Conservation (phyloP, 2,888 invertebrate species). For the Baronia brevicornis region DNA sequence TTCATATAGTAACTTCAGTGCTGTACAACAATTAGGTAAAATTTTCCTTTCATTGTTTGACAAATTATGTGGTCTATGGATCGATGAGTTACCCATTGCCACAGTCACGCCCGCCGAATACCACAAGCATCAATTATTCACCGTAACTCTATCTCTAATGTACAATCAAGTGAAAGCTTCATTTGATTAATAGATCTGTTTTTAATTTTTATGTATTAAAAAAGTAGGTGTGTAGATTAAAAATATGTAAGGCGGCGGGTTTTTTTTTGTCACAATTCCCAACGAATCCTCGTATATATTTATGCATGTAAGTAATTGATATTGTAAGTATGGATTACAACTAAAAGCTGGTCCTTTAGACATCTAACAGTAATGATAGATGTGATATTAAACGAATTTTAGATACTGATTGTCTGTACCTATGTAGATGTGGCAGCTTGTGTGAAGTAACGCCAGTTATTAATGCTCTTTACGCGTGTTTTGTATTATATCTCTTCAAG, state of each 20-base stretch:
- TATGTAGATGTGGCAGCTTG: constrained; percentile 59
- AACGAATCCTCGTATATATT: constrained; percentile 16
- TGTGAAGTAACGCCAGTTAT: constrained; percentile 62
- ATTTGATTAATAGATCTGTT: constrained; percentile 52
- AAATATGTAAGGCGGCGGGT: constrained; percentile 17
- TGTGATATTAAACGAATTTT: constrained; percentile 33
- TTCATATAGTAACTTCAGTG: constrained; percentile 17
- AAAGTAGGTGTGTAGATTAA: constrained; percentile 20
- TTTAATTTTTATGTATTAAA: constrained; percentile 37
- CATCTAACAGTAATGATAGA: constrained; percentile 35
- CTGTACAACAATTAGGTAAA: constrained; percentile 5
- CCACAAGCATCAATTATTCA: constrained; percentile 51
- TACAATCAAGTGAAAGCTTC: constrained; percentile 53
- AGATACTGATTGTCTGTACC: constrained; percentile 47
- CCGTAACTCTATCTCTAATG: constrained; percentile 44
- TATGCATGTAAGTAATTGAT: constrained; percentile 31
- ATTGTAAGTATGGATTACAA: constrained; percentile 26
- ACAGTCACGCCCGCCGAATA: constrained; percentile 37
- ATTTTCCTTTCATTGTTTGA: constrained; percentile 14
- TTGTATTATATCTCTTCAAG: constrained; percentile 20
- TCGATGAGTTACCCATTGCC: constrained; percentile 43
- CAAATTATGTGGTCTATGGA: constrained; percentile 25
- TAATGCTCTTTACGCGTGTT: constrained; percentile 35
- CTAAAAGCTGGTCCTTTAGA: constrained; percentile 25
- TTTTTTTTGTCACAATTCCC: constrained; percentile 15